Evolutionary conservation across 1,140 invertebrate species (phyloP).

Genomic region (Anadara kagoshimensis): DNA sequence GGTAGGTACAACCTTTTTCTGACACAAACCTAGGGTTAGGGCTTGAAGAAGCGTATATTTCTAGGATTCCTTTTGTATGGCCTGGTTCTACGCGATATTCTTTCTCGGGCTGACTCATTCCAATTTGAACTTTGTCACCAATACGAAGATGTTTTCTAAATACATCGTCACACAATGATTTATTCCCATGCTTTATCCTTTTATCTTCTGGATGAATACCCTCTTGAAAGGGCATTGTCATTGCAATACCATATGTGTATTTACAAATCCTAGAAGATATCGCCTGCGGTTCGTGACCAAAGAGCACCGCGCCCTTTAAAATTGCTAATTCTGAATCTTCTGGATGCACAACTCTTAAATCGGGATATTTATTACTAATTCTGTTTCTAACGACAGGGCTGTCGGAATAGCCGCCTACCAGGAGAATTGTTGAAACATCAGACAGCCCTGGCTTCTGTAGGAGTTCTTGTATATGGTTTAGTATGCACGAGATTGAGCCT

Average conservation of each 20-base stretch:
- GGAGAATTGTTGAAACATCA: too few relatives aligned
- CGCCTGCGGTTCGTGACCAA: constrained; percentile 37
- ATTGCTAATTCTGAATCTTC: constrained; percentile 38
- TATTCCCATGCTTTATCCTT: neutral
- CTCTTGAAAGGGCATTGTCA: neutral
- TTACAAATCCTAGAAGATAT: constrained; percentile 38
- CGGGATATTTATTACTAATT: constrained; percentile 16
- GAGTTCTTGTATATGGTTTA: too few relatives aligned
- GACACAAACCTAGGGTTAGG: constrained; percentile 12
- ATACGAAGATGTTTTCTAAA: constrained; percentile 40
- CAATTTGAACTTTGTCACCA: constrained; percentile 25
- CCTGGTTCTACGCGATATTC: neutral
- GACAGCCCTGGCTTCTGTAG: too few relatives aligned
- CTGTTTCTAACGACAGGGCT: constrained; percentile 25
- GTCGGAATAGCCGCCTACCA: constrained; percentile 45
- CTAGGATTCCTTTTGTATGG: neutral
- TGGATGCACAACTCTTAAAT: constrained; percentile 29
- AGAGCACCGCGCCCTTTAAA: constrained; percentile 48
- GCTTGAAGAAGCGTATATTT: constrained; percentile 8
- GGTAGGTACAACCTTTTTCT: constrained; percentile 22
- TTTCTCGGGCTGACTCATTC: neutral
- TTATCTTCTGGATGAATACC: constrained; percentile 17
- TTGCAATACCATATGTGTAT: constrained; percentile 38
- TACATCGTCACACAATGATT: constrained; percentile 15
- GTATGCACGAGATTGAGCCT: too few relatives aligned